Base-by-base conservation (phyloP, 2,888 invertebrate genomes). In the Eristalinus sepulchralis region DNA sequence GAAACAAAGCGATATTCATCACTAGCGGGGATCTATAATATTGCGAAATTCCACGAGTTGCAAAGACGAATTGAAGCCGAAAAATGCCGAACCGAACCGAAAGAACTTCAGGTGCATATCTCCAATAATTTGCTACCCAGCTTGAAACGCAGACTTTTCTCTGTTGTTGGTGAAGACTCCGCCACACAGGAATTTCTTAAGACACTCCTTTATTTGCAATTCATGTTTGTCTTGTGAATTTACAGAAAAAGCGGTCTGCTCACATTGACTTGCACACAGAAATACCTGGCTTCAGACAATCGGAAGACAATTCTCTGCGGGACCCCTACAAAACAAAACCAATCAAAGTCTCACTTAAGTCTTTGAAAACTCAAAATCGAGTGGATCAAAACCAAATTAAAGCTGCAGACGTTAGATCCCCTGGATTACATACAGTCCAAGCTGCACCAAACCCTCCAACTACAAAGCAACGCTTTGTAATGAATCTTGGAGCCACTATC, bases 11-110 rank as follows among this genome's bases (percentile, higher is more conserved):
- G 94, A 0, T 94, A 94, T 89, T 95, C 95, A 0, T 91, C 94
- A 24, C 89, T 94, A 20, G 95, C 94, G 2, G 95, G 95, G 70
- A 94, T 95, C 89, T 95, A 94, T 91, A 95, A 95, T 91, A 94
- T 95, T 78, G 92, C 94, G 88, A 91, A 88, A 60, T 67, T 80
- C 0, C 27, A 39, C 17, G 81, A 89, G 64, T 39, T 88, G 34
- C 79, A 68, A 24, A 66, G 57, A 11, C 57, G 57, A 77, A 47
- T 83, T 10, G 57, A 66, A 22, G 11, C n/a, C 4, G 76, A 80
- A 0, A 24, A 22, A 8, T 2, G 62, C 10, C 34, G 33, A 33
- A 60, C 36, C 8, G 22, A 62, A 27, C 1, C 1, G 20, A 78
- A 67, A 22, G 83, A 83, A 11, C 24, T 22, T 22, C 73, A 83